Evolutionary conservation across 2,888 invertebrate genomes (phyloP).

Genomic region (Alentia gelatinosa): DNA sequence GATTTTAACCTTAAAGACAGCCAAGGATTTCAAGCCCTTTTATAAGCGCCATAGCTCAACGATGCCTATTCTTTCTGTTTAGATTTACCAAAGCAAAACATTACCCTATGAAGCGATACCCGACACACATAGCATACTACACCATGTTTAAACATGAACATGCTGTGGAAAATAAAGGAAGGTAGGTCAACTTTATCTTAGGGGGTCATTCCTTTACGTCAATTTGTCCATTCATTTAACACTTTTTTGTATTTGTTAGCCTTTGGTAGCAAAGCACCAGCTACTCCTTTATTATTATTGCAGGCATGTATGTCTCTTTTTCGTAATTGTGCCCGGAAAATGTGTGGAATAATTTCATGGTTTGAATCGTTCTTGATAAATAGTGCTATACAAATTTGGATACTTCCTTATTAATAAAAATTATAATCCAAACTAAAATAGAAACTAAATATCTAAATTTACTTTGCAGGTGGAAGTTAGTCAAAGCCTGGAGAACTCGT

Average conservation of each 20-base stretch:
- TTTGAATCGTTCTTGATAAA: background rate
- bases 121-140: background rate
- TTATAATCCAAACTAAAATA: background rate
- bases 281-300: background rate
- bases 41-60: too few relatives aligned
- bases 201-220: background rate
- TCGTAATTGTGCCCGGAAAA: background rate
- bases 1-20: too few relatives aligned
- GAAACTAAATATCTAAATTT: background rate
- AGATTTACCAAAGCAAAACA: too few relatives aligned
- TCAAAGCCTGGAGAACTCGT: background rate
- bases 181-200: background rate
- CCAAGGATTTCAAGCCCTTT: too few relatives aligned
- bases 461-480: background rate
- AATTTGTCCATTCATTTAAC: background rate
- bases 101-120: background rate
- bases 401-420: background rate
- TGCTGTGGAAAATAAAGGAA: background rate
- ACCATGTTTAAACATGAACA: constrained; percentile 4
- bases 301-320: background rate
- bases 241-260: too few relatives aligned
- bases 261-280: too few relatives aligned
- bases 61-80: too few relatives aligned
- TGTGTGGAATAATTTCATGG: background rate
- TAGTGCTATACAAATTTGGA: background rate